phyloP scores from a whole-genome alignment of 2,113 vertebrate genomes.

The Isurus oxyrinchus region DNA sequence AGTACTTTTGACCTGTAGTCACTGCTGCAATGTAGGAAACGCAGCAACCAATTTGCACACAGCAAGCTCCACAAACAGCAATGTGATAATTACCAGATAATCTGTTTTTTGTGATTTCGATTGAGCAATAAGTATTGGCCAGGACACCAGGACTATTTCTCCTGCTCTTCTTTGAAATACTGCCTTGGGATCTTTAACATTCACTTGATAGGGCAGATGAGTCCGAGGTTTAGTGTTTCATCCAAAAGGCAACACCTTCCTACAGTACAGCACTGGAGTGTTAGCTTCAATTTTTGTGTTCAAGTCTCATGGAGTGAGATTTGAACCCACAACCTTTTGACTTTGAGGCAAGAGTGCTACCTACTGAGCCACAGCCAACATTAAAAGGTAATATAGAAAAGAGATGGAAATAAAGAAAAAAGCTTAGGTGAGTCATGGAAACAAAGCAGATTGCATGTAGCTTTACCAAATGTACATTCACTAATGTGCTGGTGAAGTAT shows the following conservation, averaged over 20 bases:
- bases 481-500: background rate
- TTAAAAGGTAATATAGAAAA: background rate
- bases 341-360: background rate
- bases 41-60: too few species aligned
- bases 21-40: background rate
- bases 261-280: background rate
- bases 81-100: background rate
- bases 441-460: background rate
- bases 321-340: background rate
- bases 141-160: background rate
- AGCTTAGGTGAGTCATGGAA: background rate
- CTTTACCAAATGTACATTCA: background rate
- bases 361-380: background rate
- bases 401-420: background rate
- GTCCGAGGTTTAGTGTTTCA: background rate
- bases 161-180: background rate
- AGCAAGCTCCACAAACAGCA: too few species aligned
- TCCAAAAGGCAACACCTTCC: background rate
- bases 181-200: background rate
- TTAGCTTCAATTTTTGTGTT: background rate
- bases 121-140: background rate
- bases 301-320: background rate
- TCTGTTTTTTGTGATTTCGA: background rate
- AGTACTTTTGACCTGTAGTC: background rate
- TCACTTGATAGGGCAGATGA: background rate